phyloP scores from a whole-genome alignment of 2,113 vertebrate genomes.

The Onychostoma macrolepis region DNA sequence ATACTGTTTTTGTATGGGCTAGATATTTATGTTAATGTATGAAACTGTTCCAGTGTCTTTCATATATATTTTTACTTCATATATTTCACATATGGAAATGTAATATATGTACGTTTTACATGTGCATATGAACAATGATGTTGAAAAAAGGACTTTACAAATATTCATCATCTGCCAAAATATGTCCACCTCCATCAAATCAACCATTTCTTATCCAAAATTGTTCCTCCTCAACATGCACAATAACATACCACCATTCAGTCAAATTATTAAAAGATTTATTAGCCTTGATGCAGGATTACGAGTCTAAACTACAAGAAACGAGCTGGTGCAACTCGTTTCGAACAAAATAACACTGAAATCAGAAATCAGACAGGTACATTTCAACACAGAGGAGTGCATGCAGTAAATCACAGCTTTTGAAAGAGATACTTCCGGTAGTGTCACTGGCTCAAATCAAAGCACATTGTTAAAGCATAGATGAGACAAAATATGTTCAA shows the following conservation, averaged over 20 bases:
- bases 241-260: constrained; percentile 38
- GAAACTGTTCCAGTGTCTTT: background rate
- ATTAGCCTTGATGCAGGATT: constrained; percentile 72
- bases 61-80: too few relatives aligned
- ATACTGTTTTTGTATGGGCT: too few relatives aligned
- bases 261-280: constrained; percentile 67
- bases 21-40: background rate
- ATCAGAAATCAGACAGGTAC: constrained; percentile 64
- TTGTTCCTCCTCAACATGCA: background rate
- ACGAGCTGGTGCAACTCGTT: constrained; percentile 68
- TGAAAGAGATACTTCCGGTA: constrained; percentile 24
- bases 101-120: background rate
- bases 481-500: constrained; percentile 11
- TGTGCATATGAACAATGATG: background rate
- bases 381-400: constrained; percentile 69
- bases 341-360: constrained; percentile 69
- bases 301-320: constrained; percentile 68
- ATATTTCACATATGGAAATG: background rate
- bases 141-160: background rate
- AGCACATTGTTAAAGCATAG: constrained; percentile 1
- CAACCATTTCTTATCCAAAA: too few relatives aligned
- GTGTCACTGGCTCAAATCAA: constrained; percentile 4
- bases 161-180: background rate
- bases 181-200: background rate
- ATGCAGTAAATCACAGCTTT: constrained; percentile 73